Base-by-base conservation (phyloP, 30 jellyfish, hydroid and myxozoan species). In the Cassiopea xamachana region DNA sequence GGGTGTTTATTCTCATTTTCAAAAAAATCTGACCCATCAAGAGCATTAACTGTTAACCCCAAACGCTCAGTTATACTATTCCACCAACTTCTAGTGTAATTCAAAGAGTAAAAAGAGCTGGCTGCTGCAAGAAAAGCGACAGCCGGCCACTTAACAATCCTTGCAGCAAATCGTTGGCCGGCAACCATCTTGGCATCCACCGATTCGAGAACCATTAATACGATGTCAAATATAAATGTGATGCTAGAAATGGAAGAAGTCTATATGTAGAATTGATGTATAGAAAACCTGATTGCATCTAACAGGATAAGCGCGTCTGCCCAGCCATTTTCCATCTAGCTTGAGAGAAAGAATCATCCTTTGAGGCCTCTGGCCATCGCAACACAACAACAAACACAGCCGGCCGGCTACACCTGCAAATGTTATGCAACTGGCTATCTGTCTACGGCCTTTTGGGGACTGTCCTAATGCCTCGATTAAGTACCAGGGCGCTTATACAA, bases 41-140 rank as follows among this genome's bases (percentile, higher is more conserved):
- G 60, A 2, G 95, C 95, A 78, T 79, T 78, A 7, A 88, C 79
- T 1, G 95, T 88, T 71, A 79, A 68, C 51, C 95, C 95, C n/a
- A 88, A 71, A 18, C 95, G 87, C 43, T 79, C 95, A 1, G 95
- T 48, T 19, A 88, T 14, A 77, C 79, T 76, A 27, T 59, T 78
- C 95, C 95, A 88, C 95, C 95, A 88, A 60, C 59, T 88, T 55
- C 75, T 48, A 19, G 95, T 80, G 69, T 79, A 79, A 60, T 71
- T 82, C 73, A 88, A 14, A 1, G 95, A 78, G 90, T 78, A 88
- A 78, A 88, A 68, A 45, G 95, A 88, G 83, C 95, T 88, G 46
- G 95, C 95, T 10, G 88, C 90, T 47, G 95, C 95, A 48, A 88
- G 49, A 17, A 88, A 88, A 1, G 95, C 95, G 16, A 88, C 90